A percentile compares a stretch with the other conserved stretches of the same genome.
phyloP scores from a whole-genome alignment of 1,140 invertebrate species.

The Halyomorpha halys region DNA sequence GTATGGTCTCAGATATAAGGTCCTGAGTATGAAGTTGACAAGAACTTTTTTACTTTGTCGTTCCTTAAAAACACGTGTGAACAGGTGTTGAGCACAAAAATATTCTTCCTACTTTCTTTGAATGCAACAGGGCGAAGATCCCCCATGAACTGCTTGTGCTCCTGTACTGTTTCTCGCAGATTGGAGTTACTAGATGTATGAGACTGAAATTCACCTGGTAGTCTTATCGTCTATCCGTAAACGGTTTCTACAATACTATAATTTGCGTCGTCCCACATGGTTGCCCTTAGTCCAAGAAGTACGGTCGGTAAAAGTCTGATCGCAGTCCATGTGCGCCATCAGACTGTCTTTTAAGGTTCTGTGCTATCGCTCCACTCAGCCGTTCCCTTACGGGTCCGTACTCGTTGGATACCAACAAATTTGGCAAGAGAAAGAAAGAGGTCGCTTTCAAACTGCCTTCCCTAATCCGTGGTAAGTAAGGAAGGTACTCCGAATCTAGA shows the following conservation, averaged over 20 bases:
- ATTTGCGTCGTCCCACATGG: not conserved
- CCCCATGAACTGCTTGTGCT: too few relatives aligned
- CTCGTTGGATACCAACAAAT: not conserved
- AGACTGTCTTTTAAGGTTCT: not conserved
- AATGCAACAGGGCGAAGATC: too few relatives aligned
- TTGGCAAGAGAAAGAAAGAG: conserved; percentile 24
- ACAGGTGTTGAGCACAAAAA: too few relatives aligned
- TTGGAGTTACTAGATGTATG: too few relatives aligned
- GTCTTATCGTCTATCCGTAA: not conserved
- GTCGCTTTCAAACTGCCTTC: conserved; percentile 35
- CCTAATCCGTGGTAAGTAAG: conserved; percentile 37
- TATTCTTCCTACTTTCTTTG: too few relatives aligned
- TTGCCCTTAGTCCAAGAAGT: not conserved
- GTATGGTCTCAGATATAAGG: too few relatives aligned
- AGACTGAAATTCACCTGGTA: too few relatives aligned
- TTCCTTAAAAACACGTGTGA: too few relatives aligned
- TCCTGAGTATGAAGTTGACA: too few relatives aligned
- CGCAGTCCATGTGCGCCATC: not conserved
- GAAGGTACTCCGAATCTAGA: conserved; percentile 35
- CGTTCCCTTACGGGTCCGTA: not conserved
- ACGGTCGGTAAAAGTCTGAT: not conserved
- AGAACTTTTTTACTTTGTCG: too few relatives aligned
- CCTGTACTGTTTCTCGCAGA: too few relatives aligned
- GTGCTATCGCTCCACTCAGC: not conserved
- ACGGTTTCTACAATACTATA: not conserved